Conservation (phyloP, 2,888 invertebrate species). For the Andrena camellia region DNA sequence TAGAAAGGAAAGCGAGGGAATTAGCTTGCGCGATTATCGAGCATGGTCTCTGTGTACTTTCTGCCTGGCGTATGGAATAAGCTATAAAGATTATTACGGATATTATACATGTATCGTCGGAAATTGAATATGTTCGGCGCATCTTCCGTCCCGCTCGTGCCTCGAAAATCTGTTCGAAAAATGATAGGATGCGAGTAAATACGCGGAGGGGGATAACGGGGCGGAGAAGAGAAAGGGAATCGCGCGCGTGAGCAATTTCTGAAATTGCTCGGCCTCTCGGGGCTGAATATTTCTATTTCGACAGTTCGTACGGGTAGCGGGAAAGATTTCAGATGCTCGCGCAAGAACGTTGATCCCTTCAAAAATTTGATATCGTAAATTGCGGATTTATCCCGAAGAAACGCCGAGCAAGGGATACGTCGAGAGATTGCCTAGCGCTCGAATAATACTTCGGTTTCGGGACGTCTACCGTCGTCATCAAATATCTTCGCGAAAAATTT, state of each 20-base stretch:
- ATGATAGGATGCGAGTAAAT: slow-evolving; percentile 44
- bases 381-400: slow-evolving; percentile 28
- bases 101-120: slow-evolving; percentile 28
- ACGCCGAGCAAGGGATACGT: background rate
- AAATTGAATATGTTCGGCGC: slow-evolving; percentile 37
- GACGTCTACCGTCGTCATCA: background rate
- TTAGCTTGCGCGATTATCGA: background rate
- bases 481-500: background rate
- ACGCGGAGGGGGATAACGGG: slow-evolving; percentile 18
- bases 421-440: background rate
- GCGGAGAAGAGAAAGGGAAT: slow-evolving; percentile 21
- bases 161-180: slow-evolving; percentile 46
- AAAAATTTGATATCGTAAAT: slow-evolving; percentile 50
- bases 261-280: slow-evolving; percentile 33
- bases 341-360: slow-evolving; percentile 24
- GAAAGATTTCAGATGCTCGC: background rate
- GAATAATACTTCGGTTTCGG: slow-evolving; percentile 2
- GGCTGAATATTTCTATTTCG: slow-evolving; percentile 49
- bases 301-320: slow-evolving; percentile 14
- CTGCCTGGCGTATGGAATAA: background rate
- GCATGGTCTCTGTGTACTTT: background rate
- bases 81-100: slow-evolving; percentile 19
- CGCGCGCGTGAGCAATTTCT: slow-evolving; percentile 37
- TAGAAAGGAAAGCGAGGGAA: background rate
- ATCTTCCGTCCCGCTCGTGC: slow-evolving; percentile 29